Evolutionary conservation across 2,888 invertebrate species (phyloP), one percentile per base, ranked within the genome.

Genomic region (Yponomeuta plumbellus): DNA sequence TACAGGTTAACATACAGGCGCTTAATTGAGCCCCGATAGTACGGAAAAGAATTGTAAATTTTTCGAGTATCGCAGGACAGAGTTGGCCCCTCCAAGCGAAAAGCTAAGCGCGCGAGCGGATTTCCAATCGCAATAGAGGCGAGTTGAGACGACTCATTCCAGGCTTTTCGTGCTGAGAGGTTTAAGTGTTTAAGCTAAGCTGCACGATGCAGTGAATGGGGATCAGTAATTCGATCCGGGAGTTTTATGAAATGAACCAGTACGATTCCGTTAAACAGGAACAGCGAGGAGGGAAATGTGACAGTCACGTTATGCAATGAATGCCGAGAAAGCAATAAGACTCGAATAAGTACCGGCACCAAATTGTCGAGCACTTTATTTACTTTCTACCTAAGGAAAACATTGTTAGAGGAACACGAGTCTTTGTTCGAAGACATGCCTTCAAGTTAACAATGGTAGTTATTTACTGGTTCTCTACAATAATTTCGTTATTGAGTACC

Each of bases 1-100:
- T 64, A 66, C 66, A 58, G 70, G 68, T 66, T 65, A 39, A 66
- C 63, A 39, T 20, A 40, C 44, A 23, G 13, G 10, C n/a, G 56
- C 23, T 40, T 44, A 1, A 20, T 20, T 20, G 23, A 26, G 26
- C n/a, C 61, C 13, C n/a, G 61, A 58, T 58, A 21, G 3, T 64
- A 20, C 56, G 13, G 58, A 8, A 6, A 52, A 52, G 44, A 52
- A 52, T 17, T 52, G 44, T 52, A 2, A 52, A 52, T 52, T 52
- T n/a, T 52, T 52, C 44, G 44, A 52, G 44, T 52, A 52, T 52
- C 44, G 44, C 17, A 52, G 44, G 17, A 52, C 44, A 52, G 44
- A 52, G 44, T 52, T 34, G 44, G 17, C 44, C 44, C 17, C 44
- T 52, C 44, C 3, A 17, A 4, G 44, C 17, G 44, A 52, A 52